Base-by-base conservation (phyloP, 2,797 vertebrate species). In the Acomys russatus region DNA sequence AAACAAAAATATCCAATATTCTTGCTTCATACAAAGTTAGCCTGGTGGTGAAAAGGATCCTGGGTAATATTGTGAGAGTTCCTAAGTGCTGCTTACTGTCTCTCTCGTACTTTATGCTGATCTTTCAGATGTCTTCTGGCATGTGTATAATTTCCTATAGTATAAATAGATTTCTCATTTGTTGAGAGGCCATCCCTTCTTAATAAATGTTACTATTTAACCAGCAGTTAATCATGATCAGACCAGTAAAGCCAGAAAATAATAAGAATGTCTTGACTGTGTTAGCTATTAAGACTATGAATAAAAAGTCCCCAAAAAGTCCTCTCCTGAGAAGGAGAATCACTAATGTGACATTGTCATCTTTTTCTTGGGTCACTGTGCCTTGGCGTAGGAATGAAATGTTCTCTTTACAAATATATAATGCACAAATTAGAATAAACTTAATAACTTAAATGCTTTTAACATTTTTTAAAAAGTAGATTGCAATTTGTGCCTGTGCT, bases 361-460 rank as follows among this genome's bases (percentile, higher is more conserved):
- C 91, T 92, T 91, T 97, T 95, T 70, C 88, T 93, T 94, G 93
- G 98, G 97, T 98, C 98, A 97, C 38, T 74, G 88, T 98, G 98
- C 92, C 96, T 97, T 88, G 95, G 97, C 25, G 1, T 95, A 94
- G 95, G 97, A 78, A 93, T 79, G 68, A 97, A 92, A 70, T 95
- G 87, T 96, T 98, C 97, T 85, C 90, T 96, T 63, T 95, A 96
- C 35, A 88, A 97, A 97, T 96, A 84, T 63, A 14, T 86, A 18
- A 88, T 12, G 91, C 91, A 64, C 54, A 54, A 96, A 83, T 33
- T 90, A 95, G 92, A 97, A 96, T 96, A 96, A 96, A 96, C 66
- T 96, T 97, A 33, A 82, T 80, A 93, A 89, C 83, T 95, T 96
- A 94, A 96, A 92, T 95, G 95, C 76, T 96, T 98, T 97, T 94